A percentile compares a stretch with the other conserved stretches of the same genome.
Conservation (phyloP, 2,113 vertebrate genomes). For the Nipponia nippon region DNA sequence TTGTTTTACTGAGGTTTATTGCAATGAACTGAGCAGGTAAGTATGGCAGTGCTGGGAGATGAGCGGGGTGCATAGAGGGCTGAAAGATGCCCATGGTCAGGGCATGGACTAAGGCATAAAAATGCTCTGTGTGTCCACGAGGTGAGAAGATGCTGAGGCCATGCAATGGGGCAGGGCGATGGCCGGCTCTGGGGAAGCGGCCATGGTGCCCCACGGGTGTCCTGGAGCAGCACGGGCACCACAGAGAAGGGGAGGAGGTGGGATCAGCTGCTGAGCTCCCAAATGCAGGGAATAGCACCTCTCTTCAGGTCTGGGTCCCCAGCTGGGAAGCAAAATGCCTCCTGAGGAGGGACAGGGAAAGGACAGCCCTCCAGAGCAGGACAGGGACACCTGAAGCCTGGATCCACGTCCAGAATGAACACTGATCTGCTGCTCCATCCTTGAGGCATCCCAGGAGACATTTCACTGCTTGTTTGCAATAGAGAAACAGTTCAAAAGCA, state of each 20-base stretch:
- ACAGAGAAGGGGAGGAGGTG: not conserved
- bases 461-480: not conserved
- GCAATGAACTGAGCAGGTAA: not conserved
- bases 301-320: not conserved
- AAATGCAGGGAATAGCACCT: fast-evolving
- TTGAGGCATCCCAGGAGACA: not conserved
- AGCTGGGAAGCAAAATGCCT: not conserved
- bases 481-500: not conserved
- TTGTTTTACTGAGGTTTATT: not conserved
- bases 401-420: not conserved
- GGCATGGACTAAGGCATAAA: not conserved
- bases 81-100: not conserved
- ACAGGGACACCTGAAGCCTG: not conserved
- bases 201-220: not conserved
- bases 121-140: not conserved
- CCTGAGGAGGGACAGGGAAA: not conserved
- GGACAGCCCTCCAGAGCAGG: not conserved
- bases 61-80: not conserved
- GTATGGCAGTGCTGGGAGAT: not conserved
- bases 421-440: not conserved
- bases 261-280: not conserved
- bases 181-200: not conserved
- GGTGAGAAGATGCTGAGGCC: not conserved
- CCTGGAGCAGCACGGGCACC: not conserved
- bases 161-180: not conserved